Evolutionary conservation across 1,140 invertebrate species (phyloP), one percentile per base, ranked within the genome.

Genomic region (Lineus longissimus): DNA sequence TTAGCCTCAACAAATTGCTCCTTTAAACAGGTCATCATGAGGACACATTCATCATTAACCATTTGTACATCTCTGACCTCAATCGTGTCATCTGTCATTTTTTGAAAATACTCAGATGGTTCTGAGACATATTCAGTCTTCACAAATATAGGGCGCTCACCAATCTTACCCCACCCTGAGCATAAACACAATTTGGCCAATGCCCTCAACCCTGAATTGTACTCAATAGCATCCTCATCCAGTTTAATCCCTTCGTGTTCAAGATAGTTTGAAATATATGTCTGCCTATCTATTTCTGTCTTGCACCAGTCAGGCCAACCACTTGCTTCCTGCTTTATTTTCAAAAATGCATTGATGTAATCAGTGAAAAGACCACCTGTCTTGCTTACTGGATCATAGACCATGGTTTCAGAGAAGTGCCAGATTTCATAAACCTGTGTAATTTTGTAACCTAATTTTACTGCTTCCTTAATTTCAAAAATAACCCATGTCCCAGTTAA

Each of bases 401-500:
- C 51, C 17, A 41, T 58, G 19, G 9, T 22, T 33, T 55, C 54
- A 27, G 27, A 47, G 47, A 63, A 74, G 31, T 80, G 64, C 73
- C 77, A 82, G 13, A 82, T 72, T 68, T 83, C 78, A 41, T 65
- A 70, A 22, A 82, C 68, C 19, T 76, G 55, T 4, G 77, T 0
- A 31, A 84, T 68, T 60, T 63, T 64, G 54, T 83, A 82, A 0
- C 76, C 79, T 55, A 65, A 64, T 29, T 73, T 55, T 0, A 78
- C 27, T 0, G 82, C 81, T 61, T 76, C 73, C 30, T 59, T 27
- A 7, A 36, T 4, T 36, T 36, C 33, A 7, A 36, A 36, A 7
- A 15, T 7, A 7, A 36, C 15, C 33, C 77, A 83, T 2, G 76
- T 80, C 51, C 81, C 81, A 0, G 54, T 70, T 11, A 84, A 64